A percentile compares a stretch with the other conserved stretches of the same genome.
Conservation (phyloP, 2,888 invertebrate genomes). For the Agrilus mali region DNA sequence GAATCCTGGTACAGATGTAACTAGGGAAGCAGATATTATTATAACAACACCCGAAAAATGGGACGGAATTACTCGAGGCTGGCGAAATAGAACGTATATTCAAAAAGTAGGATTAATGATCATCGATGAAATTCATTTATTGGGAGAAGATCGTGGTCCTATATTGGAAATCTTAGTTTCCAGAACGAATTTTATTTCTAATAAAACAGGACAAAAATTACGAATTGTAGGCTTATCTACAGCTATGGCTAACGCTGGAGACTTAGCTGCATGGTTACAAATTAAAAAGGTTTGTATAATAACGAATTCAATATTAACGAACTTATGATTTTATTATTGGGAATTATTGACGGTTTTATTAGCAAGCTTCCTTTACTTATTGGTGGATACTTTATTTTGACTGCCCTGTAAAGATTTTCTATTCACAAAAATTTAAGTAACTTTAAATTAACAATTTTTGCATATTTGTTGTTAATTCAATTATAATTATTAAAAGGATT, state of each 20-base stretch:
- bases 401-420: too few relatives aligned
- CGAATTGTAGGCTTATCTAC: conserved; percentile 93
- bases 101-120: conserved; percentile 81
- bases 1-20: conserved; percentile 73
- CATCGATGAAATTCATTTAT: conserved; percentile 96
- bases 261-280: conserved; percentile 92
- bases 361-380: too few relatives aligned
- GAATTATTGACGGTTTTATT: neutral
- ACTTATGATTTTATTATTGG: neutral
- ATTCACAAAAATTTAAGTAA: too few relatives aligned
- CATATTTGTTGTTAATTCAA: too few relatives aligned
- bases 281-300: conserved; percentile 44
- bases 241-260: conserved; percentile 93
- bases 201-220: conserved; percentile 69
- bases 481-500: too few relatives aligned
- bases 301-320: neutral
- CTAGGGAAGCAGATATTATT: conserved; percentile 78
- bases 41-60: conserved; percentile 99
- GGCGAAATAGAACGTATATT: conserved; percentile 95
- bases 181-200: conserved; percentile 89
- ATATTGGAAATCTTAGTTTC: conserved; percentile 97
- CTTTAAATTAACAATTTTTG: too few relatives aligned
- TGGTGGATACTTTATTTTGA: too few relatives aligned
- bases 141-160: conserved; percentile 83
- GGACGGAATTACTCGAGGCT: conserved; percentile 97